A percentile compares a stretch with the other conserved stretches of the same genome.
Evolutionary conservation across 2,888 invertebrate genomes (phyloP).

Genomic region (Nycteola revayana): DNA sequence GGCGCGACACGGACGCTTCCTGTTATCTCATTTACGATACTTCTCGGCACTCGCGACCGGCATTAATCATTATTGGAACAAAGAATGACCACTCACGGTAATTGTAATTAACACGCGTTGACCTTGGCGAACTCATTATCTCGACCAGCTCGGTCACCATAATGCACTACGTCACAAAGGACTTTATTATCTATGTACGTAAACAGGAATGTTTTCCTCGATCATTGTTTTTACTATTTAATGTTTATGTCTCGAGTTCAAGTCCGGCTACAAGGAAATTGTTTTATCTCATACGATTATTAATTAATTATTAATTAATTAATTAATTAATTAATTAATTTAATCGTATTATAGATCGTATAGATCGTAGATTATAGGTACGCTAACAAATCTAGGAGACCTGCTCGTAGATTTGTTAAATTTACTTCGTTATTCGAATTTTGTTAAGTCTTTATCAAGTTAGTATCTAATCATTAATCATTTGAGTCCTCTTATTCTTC

Average conservation of each 20-base stretch:
- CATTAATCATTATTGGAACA: conserved; percentile 80
- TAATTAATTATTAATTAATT: no score
- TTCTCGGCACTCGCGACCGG: conserved; percentile 68
- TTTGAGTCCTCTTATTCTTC: no score
- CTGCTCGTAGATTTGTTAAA: no score
- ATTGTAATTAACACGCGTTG: conserved; percentile 78
- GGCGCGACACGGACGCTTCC: conserved; percentile 73
- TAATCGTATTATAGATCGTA: no score
- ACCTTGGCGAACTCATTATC: conserved; percentile 51
- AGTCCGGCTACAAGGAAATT: conserved; percentile 51
- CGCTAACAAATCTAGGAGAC: no score
- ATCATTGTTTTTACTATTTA: conserved; percentile 65
- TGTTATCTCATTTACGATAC: conserved; percentile 76
- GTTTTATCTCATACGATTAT: conserved; percentile 18
- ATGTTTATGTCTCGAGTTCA: conserved; percentile 40
- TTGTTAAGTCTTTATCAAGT: no score
- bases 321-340: no score
- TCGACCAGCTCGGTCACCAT: conserved; percentile 58
- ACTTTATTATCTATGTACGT: conserved; percentile 53
- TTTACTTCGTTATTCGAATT: no score
- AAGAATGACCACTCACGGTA: conserved; percentile 81
- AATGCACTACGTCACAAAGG: conserved; percentile 65
- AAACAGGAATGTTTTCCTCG: conserved; percentile 68
- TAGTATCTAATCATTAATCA: no score
- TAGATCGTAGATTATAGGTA: no score